Evolutionary conservation across 2,888 invertebrate species (phyloP).

Genomic region (Harpagoxenus sublaevis): DNA sequence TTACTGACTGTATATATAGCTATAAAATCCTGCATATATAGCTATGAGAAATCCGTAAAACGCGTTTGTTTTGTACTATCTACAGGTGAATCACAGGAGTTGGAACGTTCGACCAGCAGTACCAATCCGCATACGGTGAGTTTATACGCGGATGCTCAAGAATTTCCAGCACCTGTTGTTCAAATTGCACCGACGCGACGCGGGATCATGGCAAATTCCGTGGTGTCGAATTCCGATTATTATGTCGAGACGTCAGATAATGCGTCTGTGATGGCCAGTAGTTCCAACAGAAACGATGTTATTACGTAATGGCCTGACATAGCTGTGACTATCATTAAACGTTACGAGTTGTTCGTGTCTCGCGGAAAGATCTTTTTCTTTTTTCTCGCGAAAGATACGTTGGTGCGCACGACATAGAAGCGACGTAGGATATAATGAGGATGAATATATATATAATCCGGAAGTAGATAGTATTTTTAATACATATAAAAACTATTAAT

Average conservation of each 20-base stretch:
- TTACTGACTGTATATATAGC: neutral
- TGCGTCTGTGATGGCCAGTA: constrained; percentile 32
- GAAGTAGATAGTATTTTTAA: constrained; percentile 51
- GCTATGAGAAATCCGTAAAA: constrained; percentile 7
- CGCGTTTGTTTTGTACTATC: constrained; percentile 20
- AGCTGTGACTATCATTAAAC: constrained; percentile 26
- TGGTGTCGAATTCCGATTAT: constrained; percentile 57
- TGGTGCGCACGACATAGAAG: constrained; percentile 17
- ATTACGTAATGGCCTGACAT: constrained; percentile 68
- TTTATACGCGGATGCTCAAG: constrained; percentile 76
- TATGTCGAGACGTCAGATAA: constrained; percentile 45
- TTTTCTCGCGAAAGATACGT: neutral
- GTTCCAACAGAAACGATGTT: constrained; percentile 69
- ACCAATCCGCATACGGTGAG: constrained; percentile 80
- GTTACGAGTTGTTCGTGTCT: constrained; percentile 17
- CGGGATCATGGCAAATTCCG: constrained; percentile 46
- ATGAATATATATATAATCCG: neutral
- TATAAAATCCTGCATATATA: neutral
- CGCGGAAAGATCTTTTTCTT: neutral
- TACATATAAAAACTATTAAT: neutral
- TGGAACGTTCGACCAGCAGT: constrained; percentile 80
- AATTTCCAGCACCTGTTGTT: constrained; percentile 73
- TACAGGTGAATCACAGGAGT: constrained; percentile 81
- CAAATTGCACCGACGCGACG: constrained; percentile 60
- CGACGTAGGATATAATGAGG: neutral